phyloP scores from a whole-genome alignment of 2,113 vertebrate species.

The Centropristis striata region DNA sequence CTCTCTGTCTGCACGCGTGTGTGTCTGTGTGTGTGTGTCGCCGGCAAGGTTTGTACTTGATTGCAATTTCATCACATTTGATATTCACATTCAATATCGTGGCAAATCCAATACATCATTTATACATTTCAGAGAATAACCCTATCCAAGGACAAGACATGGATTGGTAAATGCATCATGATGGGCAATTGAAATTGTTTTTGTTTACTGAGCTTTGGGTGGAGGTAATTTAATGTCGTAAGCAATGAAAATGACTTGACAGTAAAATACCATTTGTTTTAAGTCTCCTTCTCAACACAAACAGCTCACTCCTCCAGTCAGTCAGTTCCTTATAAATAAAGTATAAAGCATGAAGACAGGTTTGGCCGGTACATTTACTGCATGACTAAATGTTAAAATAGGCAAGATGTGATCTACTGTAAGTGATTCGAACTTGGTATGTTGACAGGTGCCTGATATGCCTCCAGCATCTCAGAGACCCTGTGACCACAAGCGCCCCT shows the following conservation, averaged over 20 bases:
- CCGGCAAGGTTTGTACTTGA: constrained; percentile 15
- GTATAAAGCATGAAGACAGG: constrained; percentile 22
- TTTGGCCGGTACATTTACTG: constrained; percentile 22
- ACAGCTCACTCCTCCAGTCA: constrained; percentile 26
- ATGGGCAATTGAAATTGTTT: constrained; percentile 51
- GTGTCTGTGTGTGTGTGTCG: neutral
- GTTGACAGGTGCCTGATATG: constrained; percentile 22
- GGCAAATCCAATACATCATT: constrained; percentile 53
- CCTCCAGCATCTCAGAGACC: constrained; percentile 30
- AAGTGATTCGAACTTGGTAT: constrained; percentile 27
- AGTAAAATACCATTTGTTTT: constrained; percentile 35
- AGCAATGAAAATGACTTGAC: constrained; percentile 33
- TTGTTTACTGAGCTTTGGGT: constrained; percentile 35
- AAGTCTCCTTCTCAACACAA: constrained; percentile 6
- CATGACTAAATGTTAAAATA: constrained; percentile 34
- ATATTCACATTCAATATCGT: constrained; percentile 42
- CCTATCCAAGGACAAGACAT: constrained; percentile 42
- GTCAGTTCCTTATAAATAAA: constrained; percentile 38
- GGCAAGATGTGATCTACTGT: constrained; percentile 33
- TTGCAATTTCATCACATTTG: constrained; percentile 57
- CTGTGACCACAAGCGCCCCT: constrained; percentile 17
- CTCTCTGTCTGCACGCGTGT: neutral
- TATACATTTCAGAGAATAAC: constrained; percentile 52
- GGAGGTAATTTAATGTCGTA: constrained; percentile 46
- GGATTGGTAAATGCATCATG: constrained; percentile 36